phyloP scores from a whole-genome alignment of 2,888 invertebrate species.

The Malthinus flaveolus region DNA sequence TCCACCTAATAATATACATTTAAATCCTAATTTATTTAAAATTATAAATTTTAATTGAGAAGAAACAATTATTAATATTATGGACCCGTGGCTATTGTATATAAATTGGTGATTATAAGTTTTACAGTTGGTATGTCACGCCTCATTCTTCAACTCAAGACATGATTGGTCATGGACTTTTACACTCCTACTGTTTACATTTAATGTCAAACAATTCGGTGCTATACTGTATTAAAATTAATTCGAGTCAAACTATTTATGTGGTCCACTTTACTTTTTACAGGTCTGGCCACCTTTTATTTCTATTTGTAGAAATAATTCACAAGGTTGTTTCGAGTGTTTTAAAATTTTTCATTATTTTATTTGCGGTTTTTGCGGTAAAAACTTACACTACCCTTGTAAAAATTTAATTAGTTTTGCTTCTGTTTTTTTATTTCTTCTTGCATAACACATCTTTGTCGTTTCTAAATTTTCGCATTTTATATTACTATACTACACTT shows the following conservation, averaged over 20 bases:
- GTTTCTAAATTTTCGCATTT: too few relatives aligned
- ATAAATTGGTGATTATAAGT: slow-evolving; percentile 30
- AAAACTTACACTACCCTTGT: slow-evolving; percentile 24
- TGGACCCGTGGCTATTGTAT: not conserved
- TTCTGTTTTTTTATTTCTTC: not conserved
- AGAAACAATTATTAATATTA: too few relatives aligned
- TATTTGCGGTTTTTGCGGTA: slow-evolving; percentile 35
- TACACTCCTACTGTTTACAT: slow-evolving; percentile 41
- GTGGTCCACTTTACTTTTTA: slow-evolving; percentile 23
- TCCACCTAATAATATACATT: too few relatives aligned
- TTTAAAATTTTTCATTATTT: slow-evolving; percentile 39
- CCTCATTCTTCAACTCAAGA: slow-evolving; percentile 36
- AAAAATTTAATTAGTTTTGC: slow-evolving; percentile 16
- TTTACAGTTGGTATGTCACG: slow-evolving; percentile 35
- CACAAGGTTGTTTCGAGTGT: slow-evolving; percentile 39
- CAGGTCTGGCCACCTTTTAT: slow-evolving; percentile 30
- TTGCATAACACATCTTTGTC: not conserved
- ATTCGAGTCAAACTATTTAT: slow-evolving; percentile 1
- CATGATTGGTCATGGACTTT: slow-evolving; percentile 40
- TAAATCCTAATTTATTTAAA: too few relatives aligned
- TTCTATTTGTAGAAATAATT: slow-evolving; percentile 37
- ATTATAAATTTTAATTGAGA: too few relatives aligned
- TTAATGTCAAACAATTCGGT: slow-evolving; percentile 38
- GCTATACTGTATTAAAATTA: slow-evolving; percentile 30
- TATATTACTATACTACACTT: too few relatives aligned